These are phyloP conservation scores for Tolypeutes matacus DNA, from an alignment of 2,797 vertebrate species.

Conservation along the genomic window DNA sequence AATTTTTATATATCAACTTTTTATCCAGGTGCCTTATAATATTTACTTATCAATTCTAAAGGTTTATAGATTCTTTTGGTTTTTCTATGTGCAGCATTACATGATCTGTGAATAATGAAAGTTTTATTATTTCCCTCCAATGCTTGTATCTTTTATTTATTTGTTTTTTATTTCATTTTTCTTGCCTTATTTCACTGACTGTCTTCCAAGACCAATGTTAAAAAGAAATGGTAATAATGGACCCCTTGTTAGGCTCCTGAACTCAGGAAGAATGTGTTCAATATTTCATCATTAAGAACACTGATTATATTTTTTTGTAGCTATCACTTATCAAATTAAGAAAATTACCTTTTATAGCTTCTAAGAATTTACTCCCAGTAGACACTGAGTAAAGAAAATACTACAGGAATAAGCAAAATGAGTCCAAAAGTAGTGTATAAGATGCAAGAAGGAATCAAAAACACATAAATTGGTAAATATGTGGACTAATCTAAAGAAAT, in stretches of 20 bases:
- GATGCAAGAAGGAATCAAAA: background rate
- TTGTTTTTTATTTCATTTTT: too few species aligned
- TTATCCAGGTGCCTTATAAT: background rate
- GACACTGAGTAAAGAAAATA: background rate
- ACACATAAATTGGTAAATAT: background rate
- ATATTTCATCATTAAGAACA: background rate
- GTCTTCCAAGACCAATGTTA: too few species aligned
- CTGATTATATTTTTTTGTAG: background rate
- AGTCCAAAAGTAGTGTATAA: background rate
- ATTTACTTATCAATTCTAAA: background rate
- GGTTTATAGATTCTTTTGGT: background rate
- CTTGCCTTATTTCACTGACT: too few species aligned
- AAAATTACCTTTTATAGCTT: background rate
- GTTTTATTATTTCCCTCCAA: background rate
- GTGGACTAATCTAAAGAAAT: background rate
- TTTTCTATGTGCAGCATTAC: background rate
- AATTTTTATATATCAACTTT: background rate
- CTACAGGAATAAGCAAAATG: background rate
- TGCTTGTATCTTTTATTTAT: background rate
- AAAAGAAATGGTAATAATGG: too few species aligned
- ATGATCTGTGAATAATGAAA: background rate
- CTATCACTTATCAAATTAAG: background rate
- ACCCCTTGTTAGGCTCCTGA: background rate
- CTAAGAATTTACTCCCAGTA: background rate
- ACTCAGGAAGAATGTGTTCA: background rate